Evolutionary conservation across 2,888 invertebrate genomes (phyloP), one percentile per base, ranked within the genome.

Genomic region (Callyntrura guangdongensis): DNA sequence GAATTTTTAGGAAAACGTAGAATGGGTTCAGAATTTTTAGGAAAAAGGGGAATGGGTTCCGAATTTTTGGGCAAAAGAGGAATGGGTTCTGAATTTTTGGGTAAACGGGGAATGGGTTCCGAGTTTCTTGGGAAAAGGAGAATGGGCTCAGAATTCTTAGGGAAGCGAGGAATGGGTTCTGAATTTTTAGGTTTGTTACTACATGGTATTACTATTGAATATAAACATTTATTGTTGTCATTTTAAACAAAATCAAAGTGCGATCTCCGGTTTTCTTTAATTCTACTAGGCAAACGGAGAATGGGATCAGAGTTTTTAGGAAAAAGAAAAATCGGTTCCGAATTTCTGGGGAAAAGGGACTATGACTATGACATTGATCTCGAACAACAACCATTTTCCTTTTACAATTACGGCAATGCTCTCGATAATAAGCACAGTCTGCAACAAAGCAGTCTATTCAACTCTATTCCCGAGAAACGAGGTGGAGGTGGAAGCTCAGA

Each of bases 21-120:
- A 82, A 90, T 93, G 22, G 93, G 92, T 4, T 92, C 92, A 12
- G 93, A 93, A 89, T 93, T 93, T 84, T 91, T 93, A 11, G 93
- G 93, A 91, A 93, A 90, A 20, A 64, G 92, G 45, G 90, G 72
- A 64, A 84, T 92, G 79, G 93, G 92, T 9, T 91, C 92, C 0
- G 93, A 93, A 83, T 93, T 93, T 86, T 69, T 89, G 27, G 90
- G 87, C 6, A 87, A 87, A 25, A 14, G 87, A 5, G 47, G 72
- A 45, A 89, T 91, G 86, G 91, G 90, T 9, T 90, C 91, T 14
- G 91, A 91, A 74, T 91, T 92, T 64, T 79, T 83, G 36, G 92
- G 91, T 17, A 93, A 93, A 61, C 22, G 93, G 14, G 59, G 90
- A 6, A 87, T 92, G 77, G 92, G 93, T 5, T 92, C 91, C 0